phyloP scores from a whole-genome alignment of 1,140 invertebrate genomes.

The Ips typographus region DNA sequence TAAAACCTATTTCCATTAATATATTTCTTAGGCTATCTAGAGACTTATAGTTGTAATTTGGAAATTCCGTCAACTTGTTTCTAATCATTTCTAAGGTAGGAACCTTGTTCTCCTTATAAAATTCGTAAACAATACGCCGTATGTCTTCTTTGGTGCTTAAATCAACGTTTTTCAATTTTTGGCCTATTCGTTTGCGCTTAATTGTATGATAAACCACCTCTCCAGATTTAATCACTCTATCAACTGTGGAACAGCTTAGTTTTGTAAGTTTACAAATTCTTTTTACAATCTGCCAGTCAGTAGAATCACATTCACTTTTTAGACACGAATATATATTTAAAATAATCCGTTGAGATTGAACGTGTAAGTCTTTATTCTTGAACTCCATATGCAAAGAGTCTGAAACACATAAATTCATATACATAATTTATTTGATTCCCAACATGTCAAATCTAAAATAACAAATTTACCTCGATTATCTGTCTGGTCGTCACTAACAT shows the following conservation, averaged over 20 bases:
- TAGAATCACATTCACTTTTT: not conserved
- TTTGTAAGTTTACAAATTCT: conserved; percentile 1
- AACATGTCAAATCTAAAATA: no score
- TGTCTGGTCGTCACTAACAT: no score
- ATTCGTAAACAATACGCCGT: conserved; percentile 7
- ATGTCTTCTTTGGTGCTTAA: not conserved
- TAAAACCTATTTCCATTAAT: not conserved
- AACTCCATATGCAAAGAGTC: no score
- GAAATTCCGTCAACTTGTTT: conserved; percentile 8
- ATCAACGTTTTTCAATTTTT: conserved; percentile 10
- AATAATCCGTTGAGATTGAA: not conserved
- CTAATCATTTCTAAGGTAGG: conserved; percentile 12
- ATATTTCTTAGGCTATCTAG: not conserved
- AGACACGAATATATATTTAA: conserved; percentile 4
- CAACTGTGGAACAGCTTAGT: not conserved
- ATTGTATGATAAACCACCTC: conserved; percentile 1
- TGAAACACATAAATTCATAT: no score
- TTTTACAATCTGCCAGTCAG: not conserved
- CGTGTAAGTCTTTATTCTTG: not conserved
- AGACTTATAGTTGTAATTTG: conserved; percentile 6
- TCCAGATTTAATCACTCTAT: conserved; percentile 9
- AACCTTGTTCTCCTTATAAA: conserved; percentile 17
- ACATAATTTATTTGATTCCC: no score
- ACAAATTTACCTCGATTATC: no score
- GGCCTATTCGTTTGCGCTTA: not conserved